Percentiles rank a stretch among this genome's conserved stretches.
These are phyloP conservation scores for Idaea straminata DNA, from an alignment of 2,888 invertebrate species.

Conservation along the genomic window DNA sequence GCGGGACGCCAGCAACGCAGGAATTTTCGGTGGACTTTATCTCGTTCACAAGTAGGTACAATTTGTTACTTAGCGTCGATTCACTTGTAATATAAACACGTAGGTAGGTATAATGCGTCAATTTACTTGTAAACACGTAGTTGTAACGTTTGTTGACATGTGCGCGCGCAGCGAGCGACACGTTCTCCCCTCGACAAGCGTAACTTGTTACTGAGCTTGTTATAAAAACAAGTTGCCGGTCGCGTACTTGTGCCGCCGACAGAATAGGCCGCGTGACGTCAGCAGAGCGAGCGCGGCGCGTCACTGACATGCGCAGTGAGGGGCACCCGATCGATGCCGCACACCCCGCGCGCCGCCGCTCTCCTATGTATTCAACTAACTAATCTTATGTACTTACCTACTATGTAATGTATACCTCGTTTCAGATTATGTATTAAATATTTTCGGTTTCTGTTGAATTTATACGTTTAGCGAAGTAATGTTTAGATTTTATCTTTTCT, in stretches of 20 bases:
- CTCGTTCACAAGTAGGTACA: too few relatives aligned
- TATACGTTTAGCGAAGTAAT: not conserved
- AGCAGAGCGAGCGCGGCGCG: conserved; percentile 37
- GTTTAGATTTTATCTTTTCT: conserved; percentile 4
- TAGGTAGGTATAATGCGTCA: too few relatives aligned
- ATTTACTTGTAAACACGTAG: too few relatives aligned
- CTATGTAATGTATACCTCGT: conserved; percentile 3
- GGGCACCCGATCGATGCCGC: conserved; percentile 43
- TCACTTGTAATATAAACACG: too few relatives aligned
- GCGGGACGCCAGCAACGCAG: not conserved
- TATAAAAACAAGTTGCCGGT: conserved; percentile 23
- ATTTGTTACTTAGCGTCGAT: too few relatives aligned
- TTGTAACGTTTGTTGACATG: too few relatives aligned
- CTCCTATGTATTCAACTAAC: conserved; percentile 16
- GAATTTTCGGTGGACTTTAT: too few relatives aligned
- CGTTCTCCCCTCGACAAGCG: not conserved
- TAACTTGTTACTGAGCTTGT: not conserved
- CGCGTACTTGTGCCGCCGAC: conserved; percentile 8
- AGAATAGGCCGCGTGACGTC: conserved; percentile 20
- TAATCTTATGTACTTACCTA: conserved; percentile 27
- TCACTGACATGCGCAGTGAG: conserved; percentile 51
- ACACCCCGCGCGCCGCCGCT: not conserved
- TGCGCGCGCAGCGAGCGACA: too few relatives aligned
- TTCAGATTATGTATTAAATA: conserved; percentile 3
- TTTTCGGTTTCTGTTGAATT: conserved; percentile 1